Conservation (phyloP, 2,113 vertebrate species). For the Ariopsis seemanni region DNA sequence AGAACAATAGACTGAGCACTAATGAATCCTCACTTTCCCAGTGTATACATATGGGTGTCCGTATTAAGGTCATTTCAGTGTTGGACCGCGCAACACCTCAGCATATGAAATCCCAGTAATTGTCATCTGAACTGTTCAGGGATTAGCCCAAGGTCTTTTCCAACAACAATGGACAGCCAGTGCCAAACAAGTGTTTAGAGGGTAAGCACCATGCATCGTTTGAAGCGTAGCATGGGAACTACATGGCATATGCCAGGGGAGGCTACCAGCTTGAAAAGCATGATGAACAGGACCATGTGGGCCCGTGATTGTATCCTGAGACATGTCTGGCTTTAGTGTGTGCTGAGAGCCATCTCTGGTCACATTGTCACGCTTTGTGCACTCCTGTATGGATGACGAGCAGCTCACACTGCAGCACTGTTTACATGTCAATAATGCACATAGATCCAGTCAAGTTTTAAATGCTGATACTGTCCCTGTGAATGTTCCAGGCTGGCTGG, state of each 20-base stretch:
- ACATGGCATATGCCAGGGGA: constrained; percentile 30
- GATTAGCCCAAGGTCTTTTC: constrained; percentile 37
- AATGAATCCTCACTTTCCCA: constrained; percentile 68
- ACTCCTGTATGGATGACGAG: constrained; percentile 27
- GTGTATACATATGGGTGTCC: constrained; percentile 60
- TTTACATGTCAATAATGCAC: constrained; percentile 59
- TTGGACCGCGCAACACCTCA: constrained; percentile 38
- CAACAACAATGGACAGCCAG: constrained; percentile 29
- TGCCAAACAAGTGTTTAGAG: constrained; percentile 21
- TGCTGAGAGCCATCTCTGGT: not conserved
- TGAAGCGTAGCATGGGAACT: constrained; percentile 35
- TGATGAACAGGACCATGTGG: constrained; percentile 38
- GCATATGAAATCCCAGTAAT: constrained; percentile 41
- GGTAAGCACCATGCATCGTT: not conserved
- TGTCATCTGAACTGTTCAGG: constrained; percentile 34
- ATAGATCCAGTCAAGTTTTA: constrained; percentile 56
- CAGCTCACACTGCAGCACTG: constrained; percentile 43
- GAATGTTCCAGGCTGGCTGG: constrained; percentile 51
- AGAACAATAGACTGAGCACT: constrained; percentile 69
- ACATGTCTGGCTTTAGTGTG: constrained; percentile 6
- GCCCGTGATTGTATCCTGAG: constrained; percentile 20
- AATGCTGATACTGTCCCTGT: constrained; percentile 53
- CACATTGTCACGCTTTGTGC: not conserved
- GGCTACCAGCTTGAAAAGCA: constrained; percentile 25
- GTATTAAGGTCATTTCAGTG: constrained; percentile 25